Evolutionary conservation across 1,140 invertebrate genomes (phyloP), one percentile per base, ranked within the genome.

Genomic region (Drosophila yakuba): DNA sequence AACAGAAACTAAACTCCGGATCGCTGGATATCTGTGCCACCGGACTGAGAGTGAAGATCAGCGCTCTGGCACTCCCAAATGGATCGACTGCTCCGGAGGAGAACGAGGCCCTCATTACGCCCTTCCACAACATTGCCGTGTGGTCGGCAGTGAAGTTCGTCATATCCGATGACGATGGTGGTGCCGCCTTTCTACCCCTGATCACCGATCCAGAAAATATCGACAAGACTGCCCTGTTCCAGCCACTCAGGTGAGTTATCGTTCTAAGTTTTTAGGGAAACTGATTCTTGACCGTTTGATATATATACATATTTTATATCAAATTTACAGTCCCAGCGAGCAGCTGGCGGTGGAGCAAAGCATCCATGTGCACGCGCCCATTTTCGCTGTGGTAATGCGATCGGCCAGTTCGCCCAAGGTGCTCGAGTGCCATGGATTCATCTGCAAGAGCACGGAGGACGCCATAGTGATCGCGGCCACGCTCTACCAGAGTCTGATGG

Each of bases 321-420:
- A 11, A 2, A 3, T 20, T 17, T 45, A 10, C 10, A 45, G 43
- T 72, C 48, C 61, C 15, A 60, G 59, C n/a, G 91, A 92, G 74
- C 63, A 93, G 84, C 39, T 93, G 84, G 43, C 92, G 90, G 39
- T 92, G 67, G 2, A 93, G 92, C 35, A 78, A 57, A 92, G 85
- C 52, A 67, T 88, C 35, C 82, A 85, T 25, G 52, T 94, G 7
- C 97, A 97, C 93, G 96, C 96, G 0, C 97, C 97, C 1, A 95
- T 98, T 82, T 98, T 98, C 92, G 96, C 97, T 12, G 97, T 98
- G 43, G 96, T 98, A 17, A 98, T 98, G 96, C 94, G 96, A 74
- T 95, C 96, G 77, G 95, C 95, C 35, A 95, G 95, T 17, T 94
- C 96, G 8, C 95, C 96, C 3, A 96, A 96, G 81, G 94, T 96